phyloP scores from a whole-genome alignment of 2,797 vertebrate species.

The Dallia pectoralis region DNA sequence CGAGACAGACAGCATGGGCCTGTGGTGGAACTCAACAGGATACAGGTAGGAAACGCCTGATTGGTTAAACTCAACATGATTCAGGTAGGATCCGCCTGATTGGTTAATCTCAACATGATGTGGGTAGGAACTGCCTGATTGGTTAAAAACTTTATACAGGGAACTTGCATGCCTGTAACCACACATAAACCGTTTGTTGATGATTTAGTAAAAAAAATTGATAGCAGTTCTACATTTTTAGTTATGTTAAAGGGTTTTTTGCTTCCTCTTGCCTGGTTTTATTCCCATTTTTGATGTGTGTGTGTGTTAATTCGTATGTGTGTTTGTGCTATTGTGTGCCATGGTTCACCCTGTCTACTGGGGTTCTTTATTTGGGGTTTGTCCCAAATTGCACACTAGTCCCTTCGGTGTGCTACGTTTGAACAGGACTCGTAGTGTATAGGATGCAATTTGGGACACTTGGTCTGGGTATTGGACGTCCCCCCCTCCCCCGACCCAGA shows the following conservation, averaged over 20 bases:
- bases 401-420: not conserved
- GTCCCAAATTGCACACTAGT: not conserved
- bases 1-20: slow-evolving; percentile 95
- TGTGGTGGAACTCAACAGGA: slow-evolving; percentile 96
- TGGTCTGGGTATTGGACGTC: slow-evolving; percentile 21
- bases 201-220: no score
- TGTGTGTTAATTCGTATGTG: not conserved
- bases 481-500: slow-evolving; percentile 10
- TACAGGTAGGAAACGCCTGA: slow-evolving; percentile 79
- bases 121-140: no score
- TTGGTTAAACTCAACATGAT: not conserved
- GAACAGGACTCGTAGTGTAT: not conserved
- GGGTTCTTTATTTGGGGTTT: not conserved
- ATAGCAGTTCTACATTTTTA: no score
- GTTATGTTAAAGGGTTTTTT: no score
- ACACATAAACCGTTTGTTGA: no score
- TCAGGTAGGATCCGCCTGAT: not conserved
- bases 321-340: slow-evolving; percentile 29
- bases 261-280: no score
- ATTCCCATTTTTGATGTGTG: no score
- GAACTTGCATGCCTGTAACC: no score
- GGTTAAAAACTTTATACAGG: no score
- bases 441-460: slow-evolving; percentile 7
- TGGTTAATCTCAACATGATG: no score
- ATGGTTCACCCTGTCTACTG: slow-evolving; percentile 39